Base-by-base conservation (phyloP, 2,888 invertebrate species). In the Orthonevra nobilis region DNA sequence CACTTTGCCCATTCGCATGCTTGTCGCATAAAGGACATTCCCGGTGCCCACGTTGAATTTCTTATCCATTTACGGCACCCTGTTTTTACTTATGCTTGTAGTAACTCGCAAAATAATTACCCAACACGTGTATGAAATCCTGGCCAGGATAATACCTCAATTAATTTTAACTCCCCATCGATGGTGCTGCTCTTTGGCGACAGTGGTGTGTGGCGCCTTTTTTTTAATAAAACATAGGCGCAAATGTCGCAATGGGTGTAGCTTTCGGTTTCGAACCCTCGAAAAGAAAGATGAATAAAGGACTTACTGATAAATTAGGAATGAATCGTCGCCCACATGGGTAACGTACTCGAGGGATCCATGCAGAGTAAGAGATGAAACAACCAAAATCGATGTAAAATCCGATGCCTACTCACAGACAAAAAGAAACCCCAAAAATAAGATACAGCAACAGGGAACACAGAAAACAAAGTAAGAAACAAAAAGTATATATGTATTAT, bases 311-410 rank as follows among this genome's bases (percentile, higher is more conserved):
- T 73, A 60, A 73, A 66, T 73, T 58, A 58, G 66, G 48, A 38
- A 66, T 50, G 44, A 50, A 58, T 19, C 10, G 14, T 17, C 36
- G 34, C 38, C 34, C 66, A 46, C 46, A 61, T 14, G 14, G 12
- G 28, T 9, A 60, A 50, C 23, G 48, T 10, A 64, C 58, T 66
- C 58, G 42, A 23, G 58, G 58, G 46, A 44, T 58, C 38, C 50
- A 15, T 66, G 48, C 32, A 68, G 38, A 46, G 10, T 46, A 12
- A 20, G 34, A 58, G 19, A 40, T 38, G 58, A 73, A 73, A 66
- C 48, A 73, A 52, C 19, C 50, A 44, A 66, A 50, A 58, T 66
- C 44, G 56, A 73, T 66, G 60, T 73, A 42, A 64, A 56, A 64
- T 48, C 56, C 28, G 14, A 48, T 64, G 56, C 30, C 40, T 23